Percentiles rank a stretch among this genome's conserved stretches.
Evolutionary conservation across 2,888 invertebrate genomes (phyloP).

Genomic region (Atrina japonica): DNA sequence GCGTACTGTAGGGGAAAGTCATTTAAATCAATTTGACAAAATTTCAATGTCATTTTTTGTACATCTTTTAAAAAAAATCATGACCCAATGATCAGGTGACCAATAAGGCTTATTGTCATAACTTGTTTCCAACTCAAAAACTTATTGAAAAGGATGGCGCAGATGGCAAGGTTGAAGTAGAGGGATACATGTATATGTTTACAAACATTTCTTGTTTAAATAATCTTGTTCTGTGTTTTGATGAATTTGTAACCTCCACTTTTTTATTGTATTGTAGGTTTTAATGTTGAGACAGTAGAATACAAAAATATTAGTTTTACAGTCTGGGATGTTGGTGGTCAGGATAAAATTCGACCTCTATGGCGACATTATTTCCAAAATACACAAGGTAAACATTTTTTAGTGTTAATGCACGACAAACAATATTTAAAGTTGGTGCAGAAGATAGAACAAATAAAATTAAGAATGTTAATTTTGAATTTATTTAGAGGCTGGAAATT

Average conservation of each 20-base stretch:
- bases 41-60: too few relatives aligned
- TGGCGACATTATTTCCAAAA: constrained; percentile 99
- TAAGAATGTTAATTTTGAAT: too few relatives aligned
- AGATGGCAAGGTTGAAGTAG: background rate
- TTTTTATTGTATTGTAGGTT: constrained; percentile 84
- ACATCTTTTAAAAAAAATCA: too few relatives aligned
- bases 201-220: background rate
- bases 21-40: too few relatives aligned
- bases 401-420: too few relatives aligned
- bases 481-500: too few relatives aligned
- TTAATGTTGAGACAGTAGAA: constrained; percentile 99
- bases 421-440: too few relatives aligned
- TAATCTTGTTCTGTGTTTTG: background rate
- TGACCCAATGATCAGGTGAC: too few relatives aligned
- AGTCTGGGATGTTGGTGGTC: constrained; percentile 99
- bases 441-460: too few relatives aligned
- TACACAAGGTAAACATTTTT: constrained; percentile 86
- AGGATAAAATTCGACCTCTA: constrained; percentile 97
- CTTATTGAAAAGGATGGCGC: background rate
- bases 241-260: too few relatives aligned
- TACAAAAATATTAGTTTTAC: constrained; percentile 99
- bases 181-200: too few relatives aligned
- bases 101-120: background rate
- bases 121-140: background rate
- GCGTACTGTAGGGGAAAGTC: too few relatives aligned